These are phyloP conservation scores for Tetragnatha montana DNA, from an alignment of 2,888 invertebrate species.

Conservation along the genomic window DNA sequence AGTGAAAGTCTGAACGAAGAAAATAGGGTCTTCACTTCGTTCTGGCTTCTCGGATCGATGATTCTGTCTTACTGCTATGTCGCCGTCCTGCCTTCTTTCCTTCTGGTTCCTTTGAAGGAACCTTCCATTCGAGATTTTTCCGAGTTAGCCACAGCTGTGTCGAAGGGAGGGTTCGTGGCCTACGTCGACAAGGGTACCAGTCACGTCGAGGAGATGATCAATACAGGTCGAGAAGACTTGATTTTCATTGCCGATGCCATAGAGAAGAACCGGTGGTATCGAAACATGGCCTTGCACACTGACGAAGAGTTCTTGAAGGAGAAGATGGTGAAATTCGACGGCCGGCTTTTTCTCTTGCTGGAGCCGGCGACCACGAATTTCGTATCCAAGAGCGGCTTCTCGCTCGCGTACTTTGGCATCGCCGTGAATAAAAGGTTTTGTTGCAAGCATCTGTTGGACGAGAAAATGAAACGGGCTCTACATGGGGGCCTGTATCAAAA, in stretches of 20 bases:
- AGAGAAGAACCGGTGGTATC: neutral
- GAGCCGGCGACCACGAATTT: neutral
- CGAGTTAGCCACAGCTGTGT: neutral
- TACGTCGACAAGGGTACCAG: neutral
- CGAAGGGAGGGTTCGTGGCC: neutral
- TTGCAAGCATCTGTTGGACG: neutral
- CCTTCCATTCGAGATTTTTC: neutral
- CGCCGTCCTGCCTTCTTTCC: neutral
- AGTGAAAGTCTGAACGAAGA: neutral
- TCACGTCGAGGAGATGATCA: neutral
- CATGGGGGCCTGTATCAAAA: neutral
- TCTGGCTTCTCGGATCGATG: neutral
- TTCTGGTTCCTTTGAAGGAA: neutral
- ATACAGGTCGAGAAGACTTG: neutral
- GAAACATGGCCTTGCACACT: neutral
- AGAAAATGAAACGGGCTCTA: neutral
- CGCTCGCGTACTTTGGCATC: neutral
- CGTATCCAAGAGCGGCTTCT: neutral
- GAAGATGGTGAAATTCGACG: neutral
- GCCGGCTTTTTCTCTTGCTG: neutral
- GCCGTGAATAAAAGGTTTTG: conserved; percentile 8
- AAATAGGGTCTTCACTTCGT: neutral
- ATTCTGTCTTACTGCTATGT: neutral
- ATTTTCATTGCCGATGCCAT: neutral
- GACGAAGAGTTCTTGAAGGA: neutral